Percentiles rank a stretch among this genome's conserved stretches.
These are phyloP conservation scores for Diarsia dahlii DNA, from an alignment of 2,888 invertebrate species.

Conservation along the genomic window DNA sequence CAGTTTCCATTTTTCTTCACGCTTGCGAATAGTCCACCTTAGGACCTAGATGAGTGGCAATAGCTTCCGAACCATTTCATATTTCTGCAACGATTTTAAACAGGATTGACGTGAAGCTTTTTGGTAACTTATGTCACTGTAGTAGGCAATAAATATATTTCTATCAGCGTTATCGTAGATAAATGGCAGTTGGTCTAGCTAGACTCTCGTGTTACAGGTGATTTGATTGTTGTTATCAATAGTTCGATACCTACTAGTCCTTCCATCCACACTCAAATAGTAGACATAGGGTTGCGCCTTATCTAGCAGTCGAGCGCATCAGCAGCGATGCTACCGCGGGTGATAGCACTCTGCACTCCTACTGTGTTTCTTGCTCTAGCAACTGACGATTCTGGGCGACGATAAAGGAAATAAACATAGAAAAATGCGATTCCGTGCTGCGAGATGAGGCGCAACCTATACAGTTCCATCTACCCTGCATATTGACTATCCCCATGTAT, in stretches of 20 bases:
- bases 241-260: no score
- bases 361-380: no score
- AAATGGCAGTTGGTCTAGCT: no score
- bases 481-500: constrained; percentile 8
- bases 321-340: no score
- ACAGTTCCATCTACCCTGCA: not conserved
- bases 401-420: no score
- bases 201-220: no score
- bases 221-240: no score
- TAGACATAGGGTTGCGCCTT: no score
- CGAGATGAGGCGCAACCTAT: not conserved
- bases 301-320: no score
- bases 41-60: not conserved
- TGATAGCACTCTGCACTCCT: no score
- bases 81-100: not conserved
- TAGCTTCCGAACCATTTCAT: not conserved
- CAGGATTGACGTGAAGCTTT: not conserved
- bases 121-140: not conserved
- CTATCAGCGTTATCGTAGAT: not conserved
- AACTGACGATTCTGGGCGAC: no score
- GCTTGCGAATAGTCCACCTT: not conserved
- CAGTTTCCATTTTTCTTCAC: not conserved
- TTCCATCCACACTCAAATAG: no score
- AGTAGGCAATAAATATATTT: not conserved
- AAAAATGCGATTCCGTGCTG: not conserved